Base-by-base conservation (phyloP, 64 coral and sea anemone genomes). In the Montipora efflorescens region DNA sequence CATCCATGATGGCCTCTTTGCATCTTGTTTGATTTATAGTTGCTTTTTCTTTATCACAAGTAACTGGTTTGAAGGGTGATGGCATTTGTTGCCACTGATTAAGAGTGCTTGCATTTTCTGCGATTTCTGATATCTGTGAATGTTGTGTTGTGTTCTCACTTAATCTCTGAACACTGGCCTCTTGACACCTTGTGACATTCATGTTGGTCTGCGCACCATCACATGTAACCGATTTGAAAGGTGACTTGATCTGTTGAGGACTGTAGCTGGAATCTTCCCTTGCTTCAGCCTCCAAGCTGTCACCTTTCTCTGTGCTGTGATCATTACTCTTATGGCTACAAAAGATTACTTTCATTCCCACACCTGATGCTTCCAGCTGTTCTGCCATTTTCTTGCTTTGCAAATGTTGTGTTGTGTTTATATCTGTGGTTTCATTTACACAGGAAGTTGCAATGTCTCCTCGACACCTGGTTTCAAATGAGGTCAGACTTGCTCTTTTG, bases 311-410 rank as follows among this genome's bases (percentile, higher is more conserved):
- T 9, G 10, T 4, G 9, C 51, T 51, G 18, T 15, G 22, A 44
- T 77, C 61, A 6, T 8, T 53, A 57, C 75, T 78, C 13, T 67
- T 55, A 5, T 66, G 48, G 20, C 69, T 74, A 49, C 48, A 76
- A 67, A 94, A 6, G 81, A 11, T 49, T 48, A 4, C 12, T 11
- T 11, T 49, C 4, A 78, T 11, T 36, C 16, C 28, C 13, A 46
- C 13, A 19, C 49, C 62, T 88, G 47, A 88, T 47, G 47, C 87
- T 78, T n/a, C 18, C 14, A 48, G 13, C 76, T 78, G 76, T 47
- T 76, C 28, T 76, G 23, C 8, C 44, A 45, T 76, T 76, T 76
- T 47, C 44, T 76, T 21, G 23, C 2, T 46, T 10, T 76, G 74
- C 74, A 45, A 12, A 46, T 45, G 11, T 21, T 48, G 13, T 19